Conservation (phyloP, 2,888 invertebrate species). For the Pandemis heparana region DNA sequence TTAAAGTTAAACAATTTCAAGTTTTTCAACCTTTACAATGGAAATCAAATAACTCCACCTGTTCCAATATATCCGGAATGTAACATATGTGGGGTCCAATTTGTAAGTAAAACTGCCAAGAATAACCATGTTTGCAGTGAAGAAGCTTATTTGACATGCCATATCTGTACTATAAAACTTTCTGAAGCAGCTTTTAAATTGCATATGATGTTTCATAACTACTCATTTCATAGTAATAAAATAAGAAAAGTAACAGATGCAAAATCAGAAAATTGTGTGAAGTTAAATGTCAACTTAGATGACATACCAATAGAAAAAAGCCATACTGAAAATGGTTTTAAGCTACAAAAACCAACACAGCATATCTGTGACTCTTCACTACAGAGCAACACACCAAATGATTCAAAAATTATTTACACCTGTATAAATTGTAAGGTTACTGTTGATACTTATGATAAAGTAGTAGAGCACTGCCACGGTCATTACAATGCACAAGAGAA, state of each 20-base stretch:
- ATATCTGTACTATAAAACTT: constrained; percentile 63
- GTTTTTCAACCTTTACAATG: constrained; percentile 63
- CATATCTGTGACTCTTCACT: neutral
- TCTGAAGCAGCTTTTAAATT: constrained; percentile 62
- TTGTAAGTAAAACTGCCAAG: constrained; percentile 56
- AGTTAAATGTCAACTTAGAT: constrained; percentile 15
- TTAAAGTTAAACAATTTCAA: constrained; percentile 62
- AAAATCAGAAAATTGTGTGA: constrained; percentile 24
- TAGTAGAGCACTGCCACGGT: constrained; percentile 69
- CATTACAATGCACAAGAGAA: constrained; percentile 55
- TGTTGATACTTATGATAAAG: constrained; percentile 65
- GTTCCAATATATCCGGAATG: constrained; percentile 68
- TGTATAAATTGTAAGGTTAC: constrained; percentile 64
- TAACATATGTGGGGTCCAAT: constrained; percentile 61
- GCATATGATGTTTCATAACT: constrained; percentile 69
- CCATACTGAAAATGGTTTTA: neutral
- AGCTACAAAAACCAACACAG: neutral
- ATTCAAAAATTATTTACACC: constrained; percentile 51
- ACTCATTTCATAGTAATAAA: constrained; percentile 46
- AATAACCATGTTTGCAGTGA: constrained; percentile 59
- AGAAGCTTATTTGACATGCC: constrained; percentile 57
- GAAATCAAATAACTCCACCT: constrained; percentile 60
- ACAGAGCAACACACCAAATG: neutral
- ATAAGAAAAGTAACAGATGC: constrained; percentile 1
- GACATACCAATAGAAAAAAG: neutral